These are phyloP conservation scores for Myotis davidii DNA, from an alignment of 2,113 vertebrate species.

Conservation along the genomic window DNA sequence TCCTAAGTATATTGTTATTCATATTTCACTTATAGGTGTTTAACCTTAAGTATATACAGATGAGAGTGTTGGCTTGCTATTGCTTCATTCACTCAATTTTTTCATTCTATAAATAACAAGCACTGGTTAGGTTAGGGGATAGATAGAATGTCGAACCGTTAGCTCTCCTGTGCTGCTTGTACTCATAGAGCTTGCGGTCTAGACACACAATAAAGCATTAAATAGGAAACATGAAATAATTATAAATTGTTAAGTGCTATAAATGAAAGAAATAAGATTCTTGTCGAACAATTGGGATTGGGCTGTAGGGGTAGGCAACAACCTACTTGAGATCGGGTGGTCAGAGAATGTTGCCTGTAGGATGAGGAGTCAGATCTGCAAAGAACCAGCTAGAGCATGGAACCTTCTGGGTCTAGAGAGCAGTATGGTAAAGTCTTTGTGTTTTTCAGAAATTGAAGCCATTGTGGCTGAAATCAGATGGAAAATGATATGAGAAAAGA, in stretches of 20 bases:
- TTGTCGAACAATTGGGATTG: neutral
- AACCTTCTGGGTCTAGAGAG: neutral
- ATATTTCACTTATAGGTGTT: neutral
- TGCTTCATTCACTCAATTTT: neutral
- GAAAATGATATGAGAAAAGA: neutral
- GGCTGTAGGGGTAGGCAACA: neutral
- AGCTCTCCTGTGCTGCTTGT: neutral
- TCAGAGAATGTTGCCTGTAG: neutral
- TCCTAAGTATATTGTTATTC: neutral
- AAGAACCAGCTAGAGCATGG: neutral
- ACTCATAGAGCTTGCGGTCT: neutral
- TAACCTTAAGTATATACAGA: neutral
- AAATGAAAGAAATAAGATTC: neutral
- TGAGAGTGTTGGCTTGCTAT: neutral
- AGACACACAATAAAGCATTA: neutral
- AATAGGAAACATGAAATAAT: neutral
- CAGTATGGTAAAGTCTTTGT: neutral
- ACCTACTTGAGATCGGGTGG: neutral
- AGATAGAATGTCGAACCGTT: neutral
- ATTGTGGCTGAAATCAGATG: neutral
- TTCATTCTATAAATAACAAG: neutral
- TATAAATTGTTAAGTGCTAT: neutral
- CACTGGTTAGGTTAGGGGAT: neutral
- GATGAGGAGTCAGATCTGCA: neutral
- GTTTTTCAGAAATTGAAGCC: neutral